A percentile compares a stretch with the other conserved stretches of the same genome.
These are phyloP conservation scores for Cichlasoma orientale DNA, from an alignment of 2,797 vertebrate species.

Conservation along the genomic window DNA sequence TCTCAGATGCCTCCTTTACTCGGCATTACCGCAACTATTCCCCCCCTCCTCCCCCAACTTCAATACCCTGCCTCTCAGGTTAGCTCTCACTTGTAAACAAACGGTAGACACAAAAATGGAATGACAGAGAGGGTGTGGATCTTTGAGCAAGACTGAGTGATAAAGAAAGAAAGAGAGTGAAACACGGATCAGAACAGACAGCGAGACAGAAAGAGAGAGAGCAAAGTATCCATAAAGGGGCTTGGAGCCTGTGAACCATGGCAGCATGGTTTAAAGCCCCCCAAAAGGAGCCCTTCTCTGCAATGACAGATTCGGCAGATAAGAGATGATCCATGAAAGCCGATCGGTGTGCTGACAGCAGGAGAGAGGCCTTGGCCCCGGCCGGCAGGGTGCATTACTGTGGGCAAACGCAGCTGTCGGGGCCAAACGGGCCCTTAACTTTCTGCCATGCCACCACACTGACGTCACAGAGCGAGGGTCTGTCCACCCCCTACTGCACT, in stretches of 20 bases:
- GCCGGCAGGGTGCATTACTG: conserved; percentile 73
- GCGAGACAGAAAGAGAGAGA: conserved; percentile 41
- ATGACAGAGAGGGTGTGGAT: conserved; percentile 41
- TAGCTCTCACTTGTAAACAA: conserved; percentile 61
- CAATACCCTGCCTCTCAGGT: conserved; percentile 63
- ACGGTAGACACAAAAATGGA: conserved; percentile 47
- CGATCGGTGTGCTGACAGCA: conserved; percentile 79
- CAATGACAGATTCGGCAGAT: conserved; percentile 83
- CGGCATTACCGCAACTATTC: conserved; percentile 15
- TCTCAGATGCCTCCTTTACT: conserved; percentile 52
- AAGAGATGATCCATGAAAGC: conserved; percentile 82
- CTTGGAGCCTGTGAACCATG: conserved; percentile 69
- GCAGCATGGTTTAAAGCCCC: conserved; percentile 76
- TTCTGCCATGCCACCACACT: conserved; percentile 73
- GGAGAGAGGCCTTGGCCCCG: conserved; percentile 74
- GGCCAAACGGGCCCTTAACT: conserved; percentile 74
- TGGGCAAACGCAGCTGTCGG: conserved; percentile 78
- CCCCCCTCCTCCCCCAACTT: conserved; percentile 37
- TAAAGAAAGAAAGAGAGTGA: conserved; percentile 45
- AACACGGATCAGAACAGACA: conserved; percentile 50
- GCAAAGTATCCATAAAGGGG: conserved; percentile 67
- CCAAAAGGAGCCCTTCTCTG: conserved; percentile 71
- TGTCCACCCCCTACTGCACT: conserved; percentile 45
- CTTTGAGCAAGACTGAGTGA: conserved; percentile 51
- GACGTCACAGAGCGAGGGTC: conserved; percentile 72